phyloP scores from a whole-genome alignment of 1,140 invertebrate species.

The Drosophila nebulosa region DNA sequence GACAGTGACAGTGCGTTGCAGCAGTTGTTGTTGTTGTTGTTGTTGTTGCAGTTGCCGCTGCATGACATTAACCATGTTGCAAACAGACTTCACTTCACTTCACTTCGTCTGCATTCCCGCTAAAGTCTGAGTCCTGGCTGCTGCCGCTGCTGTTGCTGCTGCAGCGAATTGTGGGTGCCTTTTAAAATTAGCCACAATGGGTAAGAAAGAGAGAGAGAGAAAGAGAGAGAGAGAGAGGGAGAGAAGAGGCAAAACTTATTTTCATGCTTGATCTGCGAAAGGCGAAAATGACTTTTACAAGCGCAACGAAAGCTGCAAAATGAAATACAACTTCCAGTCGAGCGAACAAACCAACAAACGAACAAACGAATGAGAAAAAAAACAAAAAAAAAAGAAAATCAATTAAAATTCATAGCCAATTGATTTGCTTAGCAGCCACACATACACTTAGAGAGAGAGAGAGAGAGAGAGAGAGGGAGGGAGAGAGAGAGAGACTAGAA shows the following conservation, averaged over 20 bases:
- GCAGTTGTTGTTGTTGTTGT: conserved; percentile 38
- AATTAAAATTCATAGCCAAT: conserved; percentile 81
- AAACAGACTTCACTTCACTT: conserved; percentile 55
- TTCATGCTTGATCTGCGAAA: conserved; percentile 68
- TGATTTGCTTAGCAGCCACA: conserved; percentile 53
- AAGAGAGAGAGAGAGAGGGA: not conserved
- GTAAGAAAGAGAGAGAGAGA: not conserved
- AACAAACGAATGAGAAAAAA: conserved; percentile 10
- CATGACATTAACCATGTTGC: conserved; percentile 77
- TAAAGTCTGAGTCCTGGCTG: conserved; percentile 26
- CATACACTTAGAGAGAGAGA: conserved; percentile 30
- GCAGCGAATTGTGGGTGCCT: conserved; percentile 77
- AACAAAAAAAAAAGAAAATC: conserved; percentile 58
- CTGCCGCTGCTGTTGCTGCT: conserved; percentile 21
- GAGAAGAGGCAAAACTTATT: conserved; percentile 55
- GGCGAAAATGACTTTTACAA: conserved; percentile 55
- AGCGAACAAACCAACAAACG: conserved; percentile 14
- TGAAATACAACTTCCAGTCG: conserved; percentile 70
- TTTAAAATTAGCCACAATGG: conserved; percentile 70
- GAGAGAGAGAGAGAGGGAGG: not conserved
- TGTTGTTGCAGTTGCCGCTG: conserved; percentile 49
- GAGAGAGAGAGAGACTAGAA: not conserved
- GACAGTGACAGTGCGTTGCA: conserved; percentile 76
- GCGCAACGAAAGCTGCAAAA: conserved; percentile 69
- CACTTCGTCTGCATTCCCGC: conserved; percentile 23